Conservation (phyloP, 37 sponge, comb jelly and placozoan genomes). For the Chondrilla cf. caribensis region DNA sequence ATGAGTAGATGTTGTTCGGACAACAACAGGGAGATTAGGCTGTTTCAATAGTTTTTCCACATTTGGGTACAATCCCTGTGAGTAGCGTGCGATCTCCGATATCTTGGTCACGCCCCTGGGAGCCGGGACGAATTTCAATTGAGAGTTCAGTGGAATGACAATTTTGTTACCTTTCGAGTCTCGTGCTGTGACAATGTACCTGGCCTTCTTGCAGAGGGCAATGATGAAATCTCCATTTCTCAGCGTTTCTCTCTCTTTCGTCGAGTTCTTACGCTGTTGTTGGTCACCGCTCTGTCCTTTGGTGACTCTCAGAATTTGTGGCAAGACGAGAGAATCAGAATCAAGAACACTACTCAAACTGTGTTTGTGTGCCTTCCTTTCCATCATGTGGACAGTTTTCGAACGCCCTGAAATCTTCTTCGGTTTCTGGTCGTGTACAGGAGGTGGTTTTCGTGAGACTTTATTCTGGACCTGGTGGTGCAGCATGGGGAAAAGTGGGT, state of each 20-base stretch:
- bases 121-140: neutral
- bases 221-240: neutral
- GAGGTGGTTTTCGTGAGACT: too few species aligned
- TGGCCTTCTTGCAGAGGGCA: neutral
- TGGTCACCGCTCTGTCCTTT: neutral
- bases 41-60: neutral
- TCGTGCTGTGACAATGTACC: neutral
- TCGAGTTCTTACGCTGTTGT: neutral
- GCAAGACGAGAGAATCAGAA: neutral
- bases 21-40: neutral
- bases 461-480: too few species aligned
- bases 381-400: too few species aligned
- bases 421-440: too few species aligned
- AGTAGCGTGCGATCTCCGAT: neutral
- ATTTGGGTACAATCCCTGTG: neutral
- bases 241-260: constrained; percentile 5
- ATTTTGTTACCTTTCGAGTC: neutral
- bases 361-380: too few species aligned
- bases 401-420: too few species aligned
- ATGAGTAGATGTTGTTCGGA: neutral
- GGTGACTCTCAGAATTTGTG: constrained; percentile 13
- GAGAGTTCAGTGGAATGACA: constrained; percentile 18
- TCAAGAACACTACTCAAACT: too few species aligned
- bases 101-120: neutral
- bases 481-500: too few species aligned